Evolutionary conservation across 2,113 vertebrate species (phyloP).

Genomic region (Anseranas semipalmata): DNA sequence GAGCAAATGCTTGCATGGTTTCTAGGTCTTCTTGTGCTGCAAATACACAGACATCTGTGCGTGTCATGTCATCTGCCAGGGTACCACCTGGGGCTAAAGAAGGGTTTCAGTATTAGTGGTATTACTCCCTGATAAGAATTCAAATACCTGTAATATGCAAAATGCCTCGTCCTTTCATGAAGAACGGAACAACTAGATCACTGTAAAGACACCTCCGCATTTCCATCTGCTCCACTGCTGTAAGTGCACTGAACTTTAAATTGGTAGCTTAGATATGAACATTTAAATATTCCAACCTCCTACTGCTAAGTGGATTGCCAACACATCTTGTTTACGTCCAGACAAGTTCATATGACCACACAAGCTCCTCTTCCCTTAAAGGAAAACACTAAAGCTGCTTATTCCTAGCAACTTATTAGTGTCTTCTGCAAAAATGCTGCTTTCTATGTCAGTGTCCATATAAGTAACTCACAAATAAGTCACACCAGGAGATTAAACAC

Average conservation of each 20-base stretch:
- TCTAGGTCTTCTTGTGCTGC: constrained; percentile 98
- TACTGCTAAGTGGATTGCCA: background rate
- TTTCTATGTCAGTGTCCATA: background rate
- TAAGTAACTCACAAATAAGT: background rate
- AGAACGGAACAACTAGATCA: background rate
- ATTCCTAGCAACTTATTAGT: background rate
- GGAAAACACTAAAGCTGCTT: background rate
- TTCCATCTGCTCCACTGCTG: background rate
- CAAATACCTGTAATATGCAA: background rate
- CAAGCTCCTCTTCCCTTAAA: background rate
- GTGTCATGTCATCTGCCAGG: constrained; percentile 97
- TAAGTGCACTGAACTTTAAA: background rate
- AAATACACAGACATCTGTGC: constrained; percentile 97
- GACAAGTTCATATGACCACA: background rate
- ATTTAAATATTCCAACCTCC: background rate
- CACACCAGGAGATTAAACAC: background rate
- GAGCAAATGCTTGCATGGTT: constrained; percentile 99
- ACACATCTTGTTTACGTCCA: background rate
- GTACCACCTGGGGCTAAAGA: constrained; percentile 93
- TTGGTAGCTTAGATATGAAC: background rate
- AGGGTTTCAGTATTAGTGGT: background rate
- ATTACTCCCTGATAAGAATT: background rate
- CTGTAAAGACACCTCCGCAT: background rate
- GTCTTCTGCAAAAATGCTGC: background rate
- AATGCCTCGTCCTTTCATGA: fast-evolving